Conservation (phyloP, 2,113 vertebrate species). For the Petrocephalus microphthalmus region DNA sequence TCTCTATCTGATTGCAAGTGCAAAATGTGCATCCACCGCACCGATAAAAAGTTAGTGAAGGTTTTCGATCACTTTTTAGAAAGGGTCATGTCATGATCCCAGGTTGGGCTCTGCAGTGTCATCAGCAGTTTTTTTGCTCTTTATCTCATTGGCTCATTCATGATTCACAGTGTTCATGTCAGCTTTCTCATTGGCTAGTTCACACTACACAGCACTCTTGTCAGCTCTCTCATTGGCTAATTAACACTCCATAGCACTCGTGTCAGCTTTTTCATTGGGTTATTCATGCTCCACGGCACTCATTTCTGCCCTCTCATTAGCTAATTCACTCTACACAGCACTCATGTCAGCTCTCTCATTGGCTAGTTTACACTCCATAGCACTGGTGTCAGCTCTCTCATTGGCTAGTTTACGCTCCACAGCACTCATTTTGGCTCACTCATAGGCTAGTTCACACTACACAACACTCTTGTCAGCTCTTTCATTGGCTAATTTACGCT, state of each 20-base stretch:
- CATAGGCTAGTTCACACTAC: background rate
- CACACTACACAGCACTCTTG: background rate
- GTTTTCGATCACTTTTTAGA: background rate
- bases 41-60: background rate
- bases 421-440: background rate
- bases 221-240: background rate
- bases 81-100: background rate
- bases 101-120: background rate
- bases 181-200: background rate
- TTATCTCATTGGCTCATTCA: background rate
- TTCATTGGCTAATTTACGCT: background rate
- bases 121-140: background rate
- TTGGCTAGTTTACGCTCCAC: background rate
- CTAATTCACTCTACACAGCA: background rate
- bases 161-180: background rate
- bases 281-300: background rate
- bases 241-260: background rate
- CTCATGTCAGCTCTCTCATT: background rate
- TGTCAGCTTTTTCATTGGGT: background rate
- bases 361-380: background rate
- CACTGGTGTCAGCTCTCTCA: background rate
- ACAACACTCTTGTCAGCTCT: too few relatives aligned
- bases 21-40: background rate
- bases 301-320: background rate
- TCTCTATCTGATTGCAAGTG: background rate